Base-by-base conservation (phyloP, 2,797 vertebrate genomes). In the Gobionotothen gibberifrons region DNA sequence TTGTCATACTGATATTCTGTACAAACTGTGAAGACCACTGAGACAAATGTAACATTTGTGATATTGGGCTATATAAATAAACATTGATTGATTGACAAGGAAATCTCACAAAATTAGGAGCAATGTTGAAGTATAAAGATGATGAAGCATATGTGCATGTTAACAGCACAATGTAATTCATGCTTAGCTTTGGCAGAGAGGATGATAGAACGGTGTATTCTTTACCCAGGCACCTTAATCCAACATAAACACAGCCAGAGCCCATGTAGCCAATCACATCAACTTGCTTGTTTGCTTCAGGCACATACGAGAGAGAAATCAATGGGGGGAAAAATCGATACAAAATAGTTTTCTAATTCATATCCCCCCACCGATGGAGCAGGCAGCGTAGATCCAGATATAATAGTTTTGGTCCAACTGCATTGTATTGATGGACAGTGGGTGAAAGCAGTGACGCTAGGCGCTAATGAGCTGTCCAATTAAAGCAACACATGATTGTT, bases 381-480 rank as follows among this genome's bases (percentile, higher is more conserved):
- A 71, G 44, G 55, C 36, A 0, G 46, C 1, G 3, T 11, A 56
- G 70, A 82, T 74, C 62, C 52, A 13, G 14, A 13, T 70, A n/a
- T 66, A 72, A 85, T 71, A 53, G 43, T 73, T 82, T 67, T 69
- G 6, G 72, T 85, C 74, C 59, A 42, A 76, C 57, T 66, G 62
- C 65, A 69, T 80, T 67, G 47, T 4, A 29, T 17, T 87, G 87
- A 90, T 51, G 58, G 88, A 90, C 78, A 74, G 61, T 54, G 62
- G 13, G 58, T 2, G 19, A 56, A 71, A 53, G 76, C 17, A 1
- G 46, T 82, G 80, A 83, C 69, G 49, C 84, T 70, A 43, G 62
- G 52, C 52, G 32, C 57, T 85, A 86, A 90, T 77, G 77, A 89
- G 79, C 58, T 29, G 67, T 75, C 86, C 82, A 84, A 83, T 89